Evolutionary conservation across 1,140 invertebrate genomes (phyloP), one percentile per base, ranked within the genome.

Genomic region (Mamestra configurata): DNA sequence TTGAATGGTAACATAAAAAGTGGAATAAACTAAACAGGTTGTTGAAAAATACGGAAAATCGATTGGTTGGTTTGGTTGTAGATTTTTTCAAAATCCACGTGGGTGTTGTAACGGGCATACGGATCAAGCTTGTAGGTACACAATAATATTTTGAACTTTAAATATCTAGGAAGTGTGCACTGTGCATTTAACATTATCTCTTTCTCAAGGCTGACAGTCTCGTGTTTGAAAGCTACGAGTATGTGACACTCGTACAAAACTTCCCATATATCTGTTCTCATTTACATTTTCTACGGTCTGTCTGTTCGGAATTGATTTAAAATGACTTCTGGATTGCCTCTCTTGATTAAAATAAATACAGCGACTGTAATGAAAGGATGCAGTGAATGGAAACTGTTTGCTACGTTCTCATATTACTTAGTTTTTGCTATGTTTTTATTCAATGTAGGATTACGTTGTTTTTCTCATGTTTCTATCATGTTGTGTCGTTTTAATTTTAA

Each of bases 281-380:
- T 57, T 57, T 24, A 11, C 4, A 27, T 27, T 24, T 24, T 57
- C 53, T 57, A 57, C 53, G 13, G 5, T 11, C 53, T 57, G 6
- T 24, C 8, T 24, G 22, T 55, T 22, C 1, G 13, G 20, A 55
- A 55, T 55, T 55, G 7, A 55, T 55, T 24, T 55, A 24, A 46
- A 55, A 55, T 55, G 22, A 24, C 53, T 2, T 24, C 22, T 24
- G 20, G 53, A 24, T 55, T 55, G 53, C 53, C 24, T 24, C 22
- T 24, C 24, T 57, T 24, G 22, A 57, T 57, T 27, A 57, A 57
- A 57, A 57, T 37, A 61, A 61, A 61, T 35, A 61, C 24, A 61
- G n/a, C 15, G 31, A 18, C 27, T 10, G 0, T 61, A 61, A 61
- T 37, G 59, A 61, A 61, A 61, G 59, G 59, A 61, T 61, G 59